Conservation (phyloP, 2,888 invertebrate genomes). For the Congeria kusceri region DNA sequence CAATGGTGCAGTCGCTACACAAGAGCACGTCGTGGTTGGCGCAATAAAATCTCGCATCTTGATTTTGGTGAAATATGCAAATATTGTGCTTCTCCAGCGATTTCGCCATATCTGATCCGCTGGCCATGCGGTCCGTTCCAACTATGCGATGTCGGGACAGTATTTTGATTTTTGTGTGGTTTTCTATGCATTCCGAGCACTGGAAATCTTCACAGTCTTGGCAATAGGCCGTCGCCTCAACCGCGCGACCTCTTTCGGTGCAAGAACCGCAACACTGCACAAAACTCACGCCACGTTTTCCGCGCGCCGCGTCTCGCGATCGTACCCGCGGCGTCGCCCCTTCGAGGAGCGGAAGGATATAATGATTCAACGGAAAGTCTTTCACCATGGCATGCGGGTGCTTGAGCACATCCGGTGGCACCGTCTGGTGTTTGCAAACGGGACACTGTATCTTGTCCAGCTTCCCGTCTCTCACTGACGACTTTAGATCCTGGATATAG, state of each 20-base stretch:
- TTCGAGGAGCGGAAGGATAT: constrained; percentile 32
- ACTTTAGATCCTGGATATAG: constrained; percentile 39
- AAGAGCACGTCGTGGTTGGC: constrained; percentile 43
- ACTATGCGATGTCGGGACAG: constrained; percentile 32
- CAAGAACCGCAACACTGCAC: constrained; percentile 45
- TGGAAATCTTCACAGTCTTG: constrained; percentile 55
- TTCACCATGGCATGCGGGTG: constrained; percentile 46
- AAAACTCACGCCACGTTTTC: constrained; percentile 37
- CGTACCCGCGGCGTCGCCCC: constrained; percentile 15
- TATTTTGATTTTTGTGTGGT: constrained; percentile 35
- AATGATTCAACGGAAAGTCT: constrained; percentile 52
- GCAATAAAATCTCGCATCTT: constrained; percentile 45
- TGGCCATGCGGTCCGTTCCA: constrained; percentile 33
- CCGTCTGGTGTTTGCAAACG: constrained; percentile 39
- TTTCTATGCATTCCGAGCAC: constrained; percentile 37
- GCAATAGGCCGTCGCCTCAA: constrained; percentile 39
- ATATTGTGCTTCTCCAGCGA: constrained; percentile 42
- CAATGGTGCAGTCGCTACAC: constrained; percentile 41
- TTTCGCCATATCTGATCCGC: constrained; percentile 20
- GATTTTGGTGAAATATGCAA: constrained; percentile 34
- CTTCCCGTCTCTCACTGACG: constrained; percentile 39
- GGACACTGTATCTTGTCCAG: constrained; percentile 45
- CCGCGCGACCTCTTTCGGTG: constrained; percentile 18
- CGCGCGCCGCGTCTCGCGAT: constrained; percentile 11
- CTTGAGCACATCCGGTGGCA: constrained; percentile 27